Evolutionary conservation across 2,113 vertebrate genomes (phyloP).

Genomic region (Malurus melanocephalus): DNA sequence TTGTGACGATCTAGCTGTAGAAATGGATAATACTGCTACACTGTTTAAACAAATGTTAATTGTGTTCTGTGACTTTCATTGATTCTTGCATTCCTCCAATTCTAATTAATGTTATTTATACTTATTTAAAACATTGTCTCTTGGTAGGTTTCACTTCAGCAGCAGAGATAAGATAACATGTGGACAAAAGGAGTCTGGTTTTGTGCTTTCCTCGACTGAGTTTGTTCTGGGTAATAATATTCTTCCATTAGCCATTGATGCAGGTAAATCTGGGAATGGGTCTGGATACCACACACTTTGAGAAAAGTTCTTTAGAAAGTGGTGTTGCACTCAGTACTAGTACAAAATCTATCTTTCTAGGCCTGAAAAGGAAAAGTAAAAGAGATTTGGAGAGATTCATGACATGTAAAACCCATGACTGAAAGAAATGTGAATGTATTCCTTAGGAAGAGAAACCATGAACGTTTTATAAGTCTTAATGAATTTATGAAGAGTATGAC

Average conservation of each 20-base stretch:
- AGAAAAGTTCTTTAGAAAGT: conserved; percentile 2
- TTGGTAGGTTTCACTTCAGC: conserved; percentile 62
- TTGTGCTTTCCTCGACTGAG: conserved; percentile 17
- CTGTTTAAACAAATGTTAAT: conserved; percentile 55
- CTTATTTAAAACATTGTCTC: conserved; percentile 77
- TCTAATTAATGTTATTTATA: conserved; percentile 81
- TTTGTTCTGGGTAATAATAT: not conserved
- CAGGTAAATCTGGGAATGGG: not conserved
- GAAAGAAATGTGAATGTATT: conserved; percentile 53
- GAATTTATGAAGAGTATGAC: not conserved
- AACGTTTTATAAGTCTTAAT: not conserved
- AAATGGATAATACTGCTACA: conserved; percentile 56
- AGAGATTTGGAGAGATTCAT: not conserved
- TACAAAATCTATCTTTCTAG: not conserved
- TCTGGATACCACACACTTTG: not conserved
- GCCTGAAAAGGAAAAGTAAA: conserved; percentile 3
- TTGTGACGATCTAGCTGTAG: conserved; percentile 60
- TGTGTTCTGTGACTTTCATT: conserved; percentile 67
- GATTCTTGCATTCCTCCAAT: conserved; percentile 66
- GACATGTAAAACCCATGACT: not conserved
- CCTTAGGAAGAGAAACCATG: conserved; percentile 19
- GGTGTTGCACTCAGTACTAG: not conserved
- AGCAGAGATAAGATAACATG: conserved; percentile 38
- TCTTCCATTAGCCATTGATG: not conserved
- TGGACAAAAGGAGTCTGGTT: conserved; percentile 35